These are phyloP conservation scores for Triplophysa rosa DNA, from an alignment of 2,113 vertebrate species.

Conservation along the genomic window DNA sequence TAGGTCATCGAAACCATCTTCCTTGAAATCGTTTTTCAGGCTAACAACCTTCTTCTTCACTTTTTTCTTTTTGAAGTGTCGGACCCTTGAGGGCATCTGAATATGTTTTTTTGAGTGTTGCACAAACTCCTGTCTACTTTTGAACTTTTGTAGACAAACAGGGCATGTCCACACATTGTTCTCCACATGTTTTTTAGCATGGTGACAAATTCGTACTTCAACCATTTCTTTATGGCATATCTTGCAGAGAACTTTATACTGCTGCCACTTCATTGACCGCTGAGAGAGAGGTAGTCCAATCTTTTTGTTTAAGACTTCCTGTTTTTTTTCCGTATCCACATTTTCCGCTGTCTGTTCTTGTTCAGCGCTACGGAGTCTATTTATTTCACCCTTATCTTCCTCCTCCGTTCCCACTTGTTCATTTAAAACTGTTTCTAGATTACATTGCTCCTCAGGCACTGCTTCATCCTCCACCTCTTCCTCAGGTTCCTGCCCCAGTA, in stretches of 20 bases:
- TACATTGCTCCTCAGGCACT: slow-evolving; percentile 45
- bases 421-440: slow-evolving; percentile 15
- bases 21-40: slow-evolving; percentile 67
- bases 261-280: slow-evolving; percentile 81
- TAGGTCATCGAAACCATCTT: slow-evolving; percentile 62
- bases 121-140: slow-evolving; percentile 85
- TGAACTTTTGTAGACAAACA: slow-evolving; percentile 86
- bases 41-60: slow-evolving; percentile 56
- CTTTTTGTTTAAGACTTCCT: slow-evolving; percentile 63
- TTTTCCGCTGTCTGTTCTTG: slow-evolving; percentile 25
- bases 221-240: slow-evolving; percentile 88
- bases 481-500: slow-evolving; percentile 82
- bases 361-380: slow-evolving; percentile 43
- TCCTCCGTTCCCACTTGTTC: slow-evolving; percentile 61
- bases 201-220: slow-evolving; percentile 86
- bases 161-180: slow-evolving; percentile 87
- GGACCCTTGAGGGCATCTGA: slow-evolving; percentile 77
- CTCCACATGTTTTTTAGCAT: slow-evolving; percentile 90
- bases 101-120: slow-evolving; percentile 88
- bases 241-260: slow-evolving; percentile 86
- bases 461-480: slow-evolving; percentile 80
- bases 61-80: slow-evolving; percentile 77
- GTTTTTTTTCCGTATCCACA: slow-evolving; percentile 35
- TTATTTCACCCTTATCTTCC: slow-evolving; percentile 70
- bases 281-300: slow-evolving; percentile 77